Conservation (phyloP, 2,888 invertebrate species). For the Cheilosia vulpina region DNA sequence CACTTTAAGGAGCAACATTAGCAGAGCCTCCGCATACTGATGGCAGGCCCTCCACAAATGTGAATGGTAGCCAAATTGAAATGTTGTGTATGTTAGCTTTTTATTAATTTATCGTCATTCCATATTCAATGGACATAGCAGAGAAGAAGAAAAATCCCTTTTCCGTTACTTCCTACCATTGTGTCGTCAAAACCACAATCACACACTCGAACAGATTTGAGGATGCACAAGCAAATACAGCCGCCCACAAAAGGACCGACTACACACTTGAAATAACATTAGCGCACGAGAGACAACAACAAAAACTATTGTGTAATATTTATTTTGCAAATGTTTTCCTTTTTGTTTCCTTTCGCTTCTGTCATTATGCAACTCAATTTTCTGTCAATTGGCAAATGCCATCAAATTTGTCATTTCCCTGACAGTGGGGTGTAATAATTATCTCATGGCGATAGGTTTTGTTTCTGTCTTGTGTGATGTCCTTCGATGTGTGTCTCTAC, state of each 20-base stretch:
- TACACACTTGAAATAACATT: conserved; percentile 39
- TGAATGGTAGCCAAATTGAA: conserved; percentile 63
- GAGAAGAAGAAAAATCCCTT: conserved; percentile 23
- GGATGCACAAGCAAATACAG: conserved; percentile 1
- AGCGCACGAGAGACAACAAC: conserved; percentile 7
- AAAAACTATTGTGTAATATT: conserved; percentile 55
- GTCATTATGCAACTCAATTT: conserved; percentile 63
- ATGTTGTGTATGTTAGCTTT: conserved; percentile 62
- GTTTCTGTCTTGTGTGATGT: conserved; percentile 14
- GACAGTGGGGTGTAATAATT: conserved; percentile 61
- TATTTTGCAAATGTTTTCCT: conserved; percentile 55
- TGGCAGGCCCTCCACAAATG: conserved; percentile 32
- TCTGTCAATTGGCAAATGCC: conserved; percentile 60
- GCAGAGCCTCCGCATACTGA: background rate
- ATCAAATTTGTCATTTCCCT: conserved; percentile 50
- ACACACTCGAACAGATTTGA: conserved; percentile 37
- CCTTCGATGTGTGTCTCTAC: conserved; percentile 22
- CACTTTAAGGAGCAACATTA: conserved; percentile 61
- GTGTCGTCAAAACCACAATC: conserved; percentile 63
- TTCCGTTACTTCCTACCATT: conserved; percentile 44
- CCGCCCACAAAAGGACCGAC: conserved; percentile 10
- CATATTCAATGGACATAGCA: conserved; percentile 36
- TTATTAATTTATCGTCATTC: conserved; percentile 58
- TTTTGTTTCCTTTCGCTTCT: conserved; percentile 8
- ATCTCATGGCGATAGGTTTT: conserved; percentile 38